Evolutionary conservation across 2,797 vertebrate species (phyloP).

Genomic region (Megaceryle alcyon): DNA sequence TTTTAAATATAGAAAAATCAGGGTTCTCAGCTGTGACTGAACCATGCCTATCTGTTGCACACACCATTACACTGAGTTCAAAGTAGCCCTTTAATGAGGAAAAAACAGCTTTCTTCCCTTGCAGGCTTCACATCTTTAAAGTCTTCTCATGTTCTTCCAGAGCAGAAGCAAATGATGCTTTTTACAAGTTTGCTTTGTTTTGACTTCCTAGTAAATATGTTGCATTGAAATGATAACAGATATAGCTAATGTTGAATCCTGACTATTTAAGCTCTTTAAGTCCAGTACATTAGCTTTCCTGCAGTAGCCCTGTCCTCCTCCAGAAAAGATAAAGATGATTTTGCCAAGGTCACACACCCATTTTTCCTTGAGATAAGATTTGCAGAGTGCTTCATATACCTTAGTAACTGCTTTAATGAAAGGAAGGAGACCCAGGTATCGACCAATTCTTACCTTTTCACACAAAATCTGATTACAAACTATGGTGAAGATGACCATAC

Average conservation of each 20-base stretch:
- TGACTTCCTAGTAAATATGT: neutral
- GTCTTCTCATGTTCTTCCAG: neutral
- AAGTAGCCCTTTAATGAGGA: neutral
- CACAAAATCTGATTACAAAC: neutral
- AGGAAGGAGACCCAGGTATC: neutral
- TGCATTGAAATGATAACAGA: neutral
- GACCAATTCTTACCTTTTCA: neutral
- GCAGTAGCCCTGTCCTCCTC: neutral
- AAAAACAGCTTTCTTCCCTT: neutral
- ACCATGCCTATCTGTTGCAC: neutral
- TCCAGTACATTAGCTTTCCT: neutral
- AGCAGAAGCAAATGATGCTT: neutral
- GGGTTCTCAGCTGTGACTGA: neutral
- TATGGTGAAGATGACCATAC: neutral
- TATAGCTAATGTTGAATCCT: neutral
- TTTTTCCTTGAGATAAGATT: neutral
- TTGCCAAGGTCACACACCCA: accelerated
- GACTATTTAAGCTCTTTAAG: neutral
- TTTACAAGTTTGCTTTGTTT: neutral
- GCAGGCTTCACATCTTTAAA: neutral
- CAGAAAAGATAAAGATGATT: neutral
- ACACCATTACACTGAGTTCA: neutral
- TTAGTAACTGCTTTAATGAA: neutral
- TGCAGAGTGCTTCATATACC: neutral
- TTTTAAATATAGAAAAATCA: neutral